Evolutionary conservation across 2,113 vertebrate species (phyloP).

Genomic region (Cavia aperea): DNA sequence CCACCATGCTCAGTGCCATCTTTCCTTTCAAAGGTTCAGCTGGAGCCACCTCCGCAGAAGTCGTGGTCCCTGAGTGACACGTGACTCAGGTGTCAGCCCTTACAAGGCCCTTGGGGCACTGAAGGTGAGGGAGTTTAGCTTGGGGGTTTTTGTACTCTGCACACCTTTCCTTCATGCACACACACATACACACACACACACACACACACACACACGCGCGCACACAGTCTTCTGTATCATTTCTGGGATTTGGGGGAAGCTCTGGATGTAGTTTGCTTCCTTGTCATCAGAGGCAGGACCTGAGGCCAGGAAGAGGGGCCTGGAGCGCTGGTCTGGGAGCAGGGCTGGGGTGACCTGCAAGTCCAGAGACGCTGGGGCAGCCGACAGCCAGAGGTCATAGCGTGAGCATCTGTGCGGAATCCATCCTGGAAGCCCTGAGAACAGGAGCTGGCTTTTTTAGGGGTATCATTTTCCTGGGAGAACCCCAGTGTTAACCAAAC

Average conservation of each 20-base stretch:
- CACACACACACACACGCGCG: not conserved
- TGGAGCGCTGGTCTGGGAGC: not conserved
- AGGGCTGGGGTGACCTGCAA: not conserved
- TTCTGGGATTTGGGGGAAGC: not conserved
- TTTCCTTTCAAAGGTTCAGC: not conserved
- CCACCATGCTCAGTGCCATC: not conserved
- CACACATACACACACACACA: too few relatives aligned
- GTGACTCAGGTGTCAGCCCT: not conserved
- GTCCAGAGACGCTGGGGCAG: not conserved
- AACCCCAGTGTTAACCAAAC: not conserved
- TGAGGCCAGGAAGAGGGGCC: not conserved
- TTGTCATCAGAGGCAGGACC: not conserved
- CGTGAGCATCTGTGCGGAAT: rapidly evolving
- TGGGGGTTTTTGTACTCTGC: not conserved
- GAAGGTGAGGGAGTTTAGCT: too few relatives aligned
- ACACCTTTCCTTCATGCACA: not conserved
- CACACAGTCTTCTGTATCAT: not conserved
- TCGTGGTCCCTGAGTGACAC: not conserved
- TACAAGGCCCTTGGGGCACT: not conserved
- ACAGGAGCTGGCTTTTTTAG: not conserved
- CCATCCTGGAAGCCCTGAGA: not conserved
- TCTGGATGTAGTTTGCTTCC: not conserved
- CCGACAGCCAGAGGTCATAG: not conserved
- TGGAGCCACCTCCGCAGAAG: not conserved
- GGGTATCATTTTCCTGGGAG: not conserved